A percentile compares a stretch with the other conserved stretches of the same genome.
Conservation (phyloP, 2,888 invertebrate genomes). For the Noctua janthina region DNA sequence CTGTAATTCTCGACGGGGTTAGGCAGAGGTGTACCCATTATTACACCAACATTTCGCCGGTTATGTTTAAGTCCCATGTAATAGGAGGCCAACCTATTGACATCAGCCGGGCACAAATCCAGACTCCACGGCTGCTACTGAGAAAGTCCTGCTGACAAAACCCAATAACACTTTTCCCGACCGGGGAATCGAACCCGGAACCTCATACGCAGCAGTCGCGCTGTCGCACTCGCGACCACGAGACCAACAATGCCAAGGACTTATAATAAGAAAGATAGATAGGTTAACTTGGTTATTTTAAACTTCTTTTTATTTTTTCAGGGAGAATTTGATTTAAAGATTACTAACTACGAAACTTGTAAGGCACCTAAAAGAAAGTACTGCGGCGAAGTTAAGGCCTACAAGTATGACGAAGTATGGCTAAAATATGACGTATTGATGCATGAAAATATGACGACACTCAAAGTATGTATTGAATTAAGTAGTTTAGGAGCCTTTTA, state of each 20-base stretch:
- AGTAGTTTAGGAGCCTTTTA: not conserved
- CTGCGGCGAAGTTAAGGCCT: constrained; percentile 17
- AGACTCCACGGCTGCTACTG: too few relatives aligned
- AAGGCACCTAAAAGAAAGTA: constrained; percentile 37
- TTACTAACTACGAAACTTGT: constrained; percentile 11
- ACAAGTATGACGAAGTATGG: constrained; percentile 18
- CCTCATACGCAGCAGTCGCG: too few relatives aligned
- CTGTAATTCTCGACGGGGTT: too few relatives aligned
- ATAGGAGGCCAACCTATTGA: too few relatives aligned
- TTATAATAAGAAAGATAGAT: not conserved
- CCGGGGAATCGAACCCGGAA: too few relatives aligned
- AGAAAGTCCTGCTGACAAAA: too few relatives aligned
- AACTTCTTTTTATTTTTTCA: constrained; percentile 16
- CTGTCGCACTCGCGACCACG: too few relatives aligned
- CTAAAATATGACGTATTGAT: constrained; percentile 34
- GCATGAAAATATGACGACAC: constrained; percentile 33
- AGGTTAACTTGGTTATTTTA: not conserved
- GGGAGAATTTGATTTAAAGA: constrained; percentile 44
- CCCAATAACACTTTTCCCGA: too few relatives aligned
- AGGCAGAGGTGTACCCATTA: too few relatives aligned
- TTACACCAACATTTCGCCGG: too few relatives aligned
- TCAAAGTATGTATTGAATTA: constrained; percentile 31
- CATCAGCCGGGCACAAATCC: too few relatives aligned
- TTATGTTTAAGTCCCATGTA: too few relatives aligned
- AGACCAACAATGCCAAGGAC: not conserved